Base-by-base conservation (phyloP, 2,113 vertebrate genomes). In the Urocolius indicus region DNA sequence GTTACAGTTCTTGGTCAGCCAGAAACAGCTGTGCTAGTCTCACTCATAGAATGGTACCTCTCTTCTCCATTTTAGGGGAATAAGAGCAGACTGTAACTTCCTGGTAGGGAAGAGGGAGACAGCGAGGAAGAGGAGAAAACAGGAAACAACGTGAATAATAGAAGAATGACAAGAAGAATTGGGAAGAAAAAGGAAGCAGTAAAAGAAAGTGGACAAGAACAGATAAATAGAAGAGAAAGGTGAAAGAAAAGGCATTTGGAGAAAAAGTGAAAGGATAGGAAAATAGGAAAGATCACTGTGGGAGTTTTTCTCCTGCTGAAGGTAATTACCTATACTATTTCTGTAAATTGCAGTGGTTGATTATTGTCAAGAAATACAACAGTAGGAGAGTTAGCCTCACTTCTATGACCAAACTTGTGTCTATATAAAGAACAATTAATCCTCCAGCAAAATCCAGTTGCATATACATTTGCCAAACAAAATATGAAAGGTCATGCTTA, bases 381-480 rank as follows among this genome's bases (percentile, higher is more conserved):
- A n/a, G 29, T 52, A 77, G 80, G 58, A 24, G 36, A 30, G 14
- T 82, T 71, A 94, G 71, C 59, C 29, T 82, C 16, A 27, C 75
- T 94, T 51, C 49, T 68, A 13, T 89, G 48, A 78, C 73, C 83
- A 30, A 90, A 69, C 51, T 73, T 87, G 32, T 5, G 3, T 75
- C 65, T 82, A 11, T 87, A 30, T 67, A 82, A 84, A 84, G 61
- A 91, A n/a, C 43, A 81, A 77, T 46, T 86, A 89, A 82, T 48
- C 43, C 69, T 87, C 61, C 55, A 84, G 74, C 65, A 94, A 95
- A 92, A 83, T 76, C 41, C 71, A 73, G 62, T 66, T 38, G 48
- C 41, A 48, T 45, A 83, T 91, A 81, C 75, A 87, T 69, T 94
- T 89, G 29, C 73, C 55, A 93, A 89, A 87, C 36, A 71, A 78